These are phyloP conservation scores for Drosophila histrio DNA, from an alignment of 2,888 invertebrate genomes.

Conservation along the genomic window DNA sequence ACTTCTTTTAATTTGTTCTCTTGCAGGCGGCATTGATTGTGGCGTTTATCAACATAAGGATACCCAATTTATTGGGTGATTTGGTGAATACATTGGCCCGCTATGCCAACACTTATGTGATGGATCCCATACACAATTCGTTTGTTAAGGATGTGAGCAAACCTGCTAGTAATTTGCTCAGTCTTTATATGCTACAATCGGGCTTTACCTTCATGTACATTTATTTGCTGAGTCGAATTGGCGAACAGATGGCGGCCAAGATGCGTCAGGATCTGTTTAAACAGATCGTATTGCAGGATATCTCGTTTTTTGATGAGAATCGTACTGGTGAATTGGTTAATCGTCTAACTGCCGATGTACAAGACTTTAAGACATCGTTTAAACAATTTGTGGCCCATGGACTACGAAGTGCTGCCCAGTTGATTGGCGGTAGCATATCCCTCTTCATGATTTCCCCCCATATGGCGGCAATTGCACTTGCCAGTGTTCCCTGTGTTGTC, in stretches of 20 bases:
- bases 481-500: conserved; percentile 94
- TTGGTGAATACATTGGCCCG: conserved; percentile 91
- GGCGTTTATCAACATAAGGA: conserved; percentile 94
- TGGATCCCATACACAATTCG: conserved; percentile 80
- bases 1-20: background rate
- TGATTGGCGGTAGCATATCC: conserved; percentile 85
- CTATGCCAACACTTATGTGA: conserved; percentile 85
- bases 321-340: conserved; percentile 96
- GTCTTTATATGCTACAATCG: conserved; percentile 85
- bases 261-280: conserved; percentile 93
- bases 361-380: conserved; percentile 98
- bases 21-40: conserved; percentile 94
- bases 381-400: conserved; percentile 97
- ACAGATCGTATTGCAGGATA: conserved; percentile 92
- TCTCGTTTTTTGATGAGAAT: conserved; percentile 95
- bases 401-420: conserved; percentile 93
- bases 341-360: conserved; percentile 95
- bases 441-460: conserved; percentile 95
- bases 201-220: conserved; percentile 96
- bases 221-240: conserved; percentile 92
- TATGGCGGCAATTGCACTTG: conserved; percentile 92
- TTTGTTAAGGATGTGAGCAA: conserved; percentile 82
- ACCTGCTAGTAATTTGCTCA: conserved; percentile 82
- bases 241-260: conserved; percentile 93
- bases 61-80: conserved; percentile 92